Percentiles rank a stretch among this genome's conserved stretches.
phyloP scores from a whole-genome alignment of 2,797 vertebrate genomes.

The Catostomus latipinnis region DNA sequence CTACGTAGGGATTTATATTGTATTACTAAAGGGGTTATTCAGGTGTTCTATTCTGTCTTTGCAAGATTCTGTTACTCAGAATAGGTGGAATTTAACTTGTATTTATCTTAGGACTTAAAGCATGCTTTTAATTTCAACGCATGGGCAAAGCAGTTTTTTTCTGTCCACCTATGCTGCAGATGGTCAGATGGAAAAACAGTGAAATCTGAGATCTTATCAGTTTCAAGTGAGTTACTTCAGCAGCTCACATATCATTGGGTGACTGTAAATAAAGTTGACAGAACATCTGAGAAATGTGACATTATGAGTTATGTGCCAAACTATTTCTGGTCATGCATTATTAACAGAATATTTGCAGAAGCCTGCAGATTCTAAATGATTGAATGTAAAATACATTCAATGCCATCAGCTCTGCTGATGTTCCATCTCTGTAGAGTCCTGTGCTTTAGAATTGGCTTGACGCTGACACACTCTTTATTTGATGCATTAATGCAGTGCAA shows the following conservation, averaged over 20 bases:
- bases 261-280: too few relatives aligned
- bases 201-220: neutral
- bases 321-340: too few relatives aligned
- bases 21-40: too few relatives aligned
- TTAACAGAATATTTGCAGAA: too few relatives aligned
- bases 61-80: neutral
- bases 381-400: too few relatives aligned
- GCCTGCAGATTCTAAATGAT: too few relatives aligned
- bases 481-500: neutral
- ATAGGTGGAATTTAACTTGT: too few relatives aligned
- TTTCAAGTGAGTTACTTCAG: neutral
- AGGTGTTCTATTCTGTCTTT: neutral
- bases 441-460: neutral
- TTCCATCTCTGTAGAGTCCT: neutral
- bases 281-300: too few relatives aligned
- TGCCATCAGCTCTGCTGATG: neutral
- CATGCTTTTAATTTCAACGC: too few relatives aligned
- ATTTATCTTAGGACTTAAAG: too few relatives aligned
- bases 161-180: neutral
- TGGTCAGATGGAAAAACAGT: constrained; percentile 21
- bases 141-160: neutral
- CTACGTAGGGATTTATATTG: neutral
- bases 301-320: too few relatives aligned
- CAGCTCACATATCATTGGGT: neutral
- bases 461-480: neutral